phyloP scores from a whole-genome alignment of 2,113 vertebrate genomes.

The Microtus ochrogaster region DNA sequence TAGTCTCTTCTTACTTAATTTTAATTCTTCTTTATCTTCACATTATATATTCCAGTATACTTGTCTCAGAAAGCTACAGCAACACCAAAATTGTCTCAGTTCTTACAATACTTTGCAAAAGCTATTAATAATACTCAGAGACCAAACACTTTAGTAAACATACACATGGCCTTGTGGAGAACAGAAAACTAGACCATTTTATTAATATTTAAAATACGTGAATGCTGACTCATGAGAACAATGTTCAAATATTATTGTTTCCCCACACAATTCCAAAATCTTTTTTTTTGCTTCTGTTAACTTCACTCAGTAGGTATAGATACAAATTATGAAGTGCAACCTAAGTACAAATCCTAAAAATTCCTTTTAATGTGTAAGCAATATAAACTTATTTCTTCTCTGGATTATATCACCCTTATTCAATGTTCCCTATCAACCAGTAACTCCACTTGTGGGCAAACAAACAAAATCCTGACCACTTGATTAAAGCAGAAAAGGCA shows the following conservation, averaged over 20 bases:
- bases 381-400: neutral
- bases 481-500: neutral
- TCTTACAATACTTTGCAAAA: neutral
- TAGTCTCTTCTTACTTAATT: neutral
- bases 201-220: neutral
- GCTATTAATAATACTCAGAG: neutral
- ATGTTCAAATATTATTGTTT: neutral
- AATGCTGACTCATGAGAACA: neutral
- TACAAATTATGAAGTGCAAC: neutral
- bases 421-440: neutral
- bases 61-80: neutral
- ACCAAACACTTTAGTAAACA: neutral
- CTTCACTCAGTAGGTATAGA: neutral
- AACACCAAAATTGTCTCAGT: neutral
- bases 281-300: neutral
- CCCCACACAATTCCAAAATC: neutral
- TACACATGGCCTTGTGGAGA: neutral
- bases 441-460: neutral
- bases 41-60: neutral
- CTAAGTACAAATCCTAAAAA: neutral
- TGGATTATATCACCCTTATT: neutral
- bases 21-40: neutral
- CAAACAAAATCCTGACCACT: neutral
- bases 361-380: neutral
- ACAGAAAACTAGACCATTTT: neutral